These are phyloP conservation scores for Liolophura sinensis DNA, from an alignment of 1,140 invertebrate genomes.

Conservation along the genomic window DNA sequence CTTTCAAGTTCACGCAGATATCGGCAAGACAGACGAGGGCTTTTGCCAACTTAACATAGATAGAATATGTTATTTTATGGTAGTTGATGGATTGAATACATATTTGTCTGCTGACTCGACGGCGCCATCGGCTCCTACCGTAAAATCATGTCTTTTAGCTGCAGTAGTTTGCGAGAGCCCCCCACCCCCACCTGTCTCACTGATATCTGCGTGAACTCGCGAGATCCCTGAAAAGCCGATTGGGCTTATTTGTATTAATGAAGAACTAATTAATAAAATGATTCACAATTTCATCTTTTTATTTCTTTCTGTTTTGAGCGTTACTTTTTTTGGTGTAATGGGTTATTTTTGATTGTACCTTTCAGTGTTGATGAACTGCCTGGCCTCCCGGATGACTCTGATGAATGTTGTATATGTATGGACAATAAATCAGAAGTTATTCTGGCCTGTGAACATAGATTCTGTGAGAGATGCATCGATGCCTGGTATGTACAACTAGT, in stretches of 20 bases:
- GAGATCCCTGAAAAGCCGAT: too few relatives aligned
- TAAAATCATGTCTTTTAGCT: too few relatives aligned
- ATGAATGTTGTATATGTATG: constrained; percentile 74
- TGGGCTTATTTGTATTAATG: neutral
- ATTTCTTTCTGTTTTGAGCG: neutral
- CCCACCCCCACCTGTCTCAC: too few relatives aligned
- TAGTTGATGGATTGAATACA: too few relatives aligned
- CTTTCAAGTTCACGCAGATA: too few relatives aligned
- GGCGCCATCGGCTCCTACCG: too few relatives aligned
- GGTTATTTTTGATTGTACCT: neutral
- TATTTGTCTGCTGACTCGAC: too few relatives aligned
- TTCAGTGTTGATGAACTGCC: constrained; percentile 1
- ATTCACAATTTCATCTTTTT: neutral
- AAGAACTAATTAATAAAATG: neutral
- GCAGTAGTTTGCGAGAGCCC: too few relatives aligned
- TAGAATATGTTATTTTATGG: too few relatives aligned
- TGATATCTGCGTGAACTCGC: too few relatives aligned
- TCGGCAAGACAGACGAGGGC: too few relatives aligned
- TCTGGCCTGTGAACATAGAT: constrained; percentile 70
- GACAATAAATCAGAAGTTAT: constrained; percentile 70
- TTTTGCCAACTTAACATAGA: too few relatives aligned
- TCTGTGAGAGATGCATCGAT: constrained; percentile 72
- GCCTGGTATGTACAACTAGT: constrained; percentile 63
- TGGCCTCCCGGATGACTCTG: constrained; percentile 26
- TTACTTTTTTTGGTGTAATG: neutral